A percentile compares a stretch with the other conserved stretches of the same genome.
These are phyloP conservation scores for Cyprinodon variegatus DNA, from an alignment of 2,113 vertebrate genomes.

Conservation along the genomic window DNA sequence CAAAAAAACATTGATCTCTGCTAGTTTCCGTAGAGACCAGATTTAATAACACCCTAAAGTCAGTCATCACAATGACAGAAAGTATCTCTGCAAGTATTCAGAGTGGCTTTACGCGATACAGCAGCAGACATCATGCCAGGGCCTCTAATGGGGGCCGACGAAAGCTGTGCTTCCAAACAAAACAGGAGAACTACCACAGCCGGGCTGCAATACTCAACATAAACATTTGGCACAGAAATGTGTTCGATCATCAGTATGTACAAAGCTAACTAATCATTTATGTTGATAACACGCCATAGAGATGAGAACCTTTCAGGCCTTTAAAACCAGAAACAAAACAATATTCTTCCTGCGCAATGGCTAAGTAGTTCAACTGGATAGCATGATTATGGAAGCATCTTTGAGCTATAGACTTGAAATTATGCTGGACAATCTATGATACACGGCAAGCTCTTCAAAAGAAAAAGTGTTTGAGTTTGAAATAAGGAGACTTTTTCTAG, in stretches of 20 bases:
- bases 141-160: slow-evolving; percentile 2
- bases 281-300: slow-evolving; percentile 36
- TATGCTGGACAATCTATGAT: background rate
- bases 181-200: slow-evolving; percentile 6
- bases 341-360: slow-evolving; percentile 28
- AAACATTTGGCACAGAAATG: slow-evolving; percentile 61
- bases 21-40: slow-evolving; percentile 45
- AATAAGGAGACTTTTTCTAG: slow-evolving; percentile 32
- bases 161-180: slow-evolving; percentile 19
- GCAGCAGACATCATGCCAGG: slow-evolving; percentile 6
- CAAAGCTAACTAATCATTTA: slow-evolving; percentile 26
- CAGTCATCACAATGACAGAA: slow-evolving; percentile 34
- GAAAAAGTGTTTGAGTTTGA: slow-evolving; percentile 27
- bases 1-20: slow-evolving; percentile 12
- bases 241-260: slow-evolving; percentile 50
- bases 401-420: slow-evolving; percentile 24
- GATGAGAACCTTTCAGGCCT: slow-evolving; percentile 16
- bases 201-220: slow-evolving; percentile 30
- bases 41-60: slow-evolving; percentile 19
- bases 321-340: slow-evolving; percentile 30
- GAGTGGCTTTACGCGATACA: slow-evolving; percentile 15
- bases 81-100: slow-evolving; percentile 19
- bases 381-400: slow-evolving; percentile 9
- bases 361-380: slow-evolving; percentile 27
- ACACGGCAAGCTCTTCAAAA: slow-evolving; percentile 1